phyloP scores from a whole-genome alignment of 2,888 invertebrate genomes.

The Chloroclystis v-ata region DNA sequence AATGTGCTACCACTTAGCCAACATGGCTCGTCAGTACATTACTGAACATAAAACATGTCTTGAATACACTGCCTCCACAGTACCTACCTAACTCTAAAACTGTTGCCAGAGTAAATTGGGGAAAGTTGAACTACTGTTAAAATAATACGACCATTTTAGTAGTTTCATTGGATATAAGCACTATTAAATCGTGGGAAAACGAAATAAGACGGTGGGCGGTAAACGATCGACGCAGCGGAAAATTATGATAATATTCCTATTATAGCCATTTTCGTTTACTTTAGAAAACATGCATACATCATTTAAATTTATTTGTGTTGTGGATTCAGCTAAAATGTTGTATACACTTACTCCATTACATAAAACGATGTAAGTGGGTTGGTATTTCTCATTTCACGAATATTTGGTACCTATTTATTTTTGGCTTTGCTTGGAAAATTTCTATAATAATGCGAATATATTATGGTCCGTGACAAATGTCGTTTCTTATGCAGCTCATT shows the following conservation, averaged over 20 bases:
- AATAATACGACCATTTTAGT: background rate
- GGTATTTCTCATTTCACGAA: too few species aligned
- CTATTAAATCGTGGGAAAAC: background rate
- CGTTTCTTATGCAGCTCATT: too few species aligned
- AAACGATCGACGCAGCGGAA: background rate
- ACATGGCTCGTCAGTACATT: constrained; percentile 11
- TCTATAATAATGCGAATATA: too few species aligned
- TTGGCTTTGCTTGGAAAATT: too few species aligned
- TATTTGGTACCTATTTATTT: too few species aligned
- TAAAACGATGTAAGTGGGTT: too few species aligned
- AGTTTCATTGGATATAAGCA: background rate
- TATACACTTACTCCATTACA: too few species aligned
- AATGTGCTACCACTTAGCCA: constrained; percentile 17
- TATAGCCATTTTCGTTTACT: background rate
- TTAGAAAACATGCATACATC: background rate
- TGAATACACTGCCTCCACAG: constrained; percentile 7
- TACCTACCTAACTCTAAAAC: constrained; percentile 23
- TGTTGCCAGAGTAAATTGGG: constrained; percentile 24
- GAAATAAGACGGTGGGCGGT: background rate
- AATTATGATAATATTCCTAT: constrained; percentile 3
- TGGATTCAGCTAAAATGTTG: too few species aligned
- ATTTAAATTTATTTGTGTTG: background rate
- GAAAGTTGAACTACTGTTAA: constrained; percentile 7
- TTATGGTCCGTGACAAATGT: too few species aligned
- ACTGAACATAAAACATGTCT: constrained; percentile 10